phyloP scores from a whole-genome alignment of 2,797 vertebrate genomes.

The Coracias cyanogaster region DNA sequence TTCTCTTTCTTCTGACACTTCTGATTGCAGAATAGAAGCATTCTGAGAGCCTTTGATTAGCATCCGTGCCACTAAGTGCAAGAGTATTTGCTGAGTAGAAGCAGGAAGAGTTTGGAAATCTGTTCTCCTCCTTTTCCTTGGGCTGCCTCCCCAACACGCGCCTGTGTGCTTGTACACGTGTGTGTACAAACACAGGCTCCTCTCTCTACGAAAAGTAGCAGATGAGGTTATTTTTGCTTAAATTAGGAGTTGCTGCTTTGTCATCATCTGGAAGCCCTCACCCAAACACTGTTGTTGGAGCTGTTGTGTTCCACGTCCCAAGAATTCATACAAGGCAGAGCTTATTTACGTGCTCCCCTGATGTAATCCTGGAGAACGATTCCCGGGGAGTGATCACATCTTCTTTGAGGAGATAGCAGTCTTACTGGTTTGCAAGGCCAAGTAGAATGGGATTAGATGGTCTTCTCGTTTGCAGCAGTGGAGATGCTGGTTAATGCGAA shows the following conservation, averaged over 20 bases:
- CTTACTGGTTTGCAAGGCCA: neutral
- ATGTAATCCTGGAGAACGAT: neutral
- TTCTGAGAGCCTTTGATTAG: neutral
- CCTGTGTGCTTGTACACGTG: too few species aligned
- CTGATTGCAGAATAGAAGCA: neutral
- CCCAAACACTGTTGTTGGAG: accelerated
- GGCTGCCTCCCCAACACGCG: accelerated
- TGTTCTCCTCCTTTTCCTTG: neutral
- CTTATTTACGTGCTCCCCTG: neutral
- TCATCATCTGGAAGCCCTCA: neutral
- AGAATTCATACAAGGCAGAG: accelerated
- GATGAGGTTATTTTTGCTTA: accelerated
- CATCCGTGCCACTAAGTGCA: neutral
- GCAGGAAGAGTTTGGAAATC: neutral
- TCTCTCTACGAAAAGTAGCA: neutral
- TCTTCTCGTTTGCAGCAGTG: neutral
- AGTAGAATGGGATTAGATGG: neutral
- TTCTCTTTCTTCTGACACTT: neutral
- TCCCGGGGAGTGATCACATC: neutral
- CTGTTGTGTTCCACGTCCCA: neutral
- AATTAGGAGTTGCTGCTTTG: neutral
- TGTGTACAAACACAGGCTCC: neutral
- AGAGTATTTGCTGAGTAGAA: neutral
- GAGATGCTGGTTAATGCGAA: neutral
- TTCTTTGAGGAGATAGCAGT: neutral